Percentiles rank a stretch among this genome's conserved stretches.
Conservation (phyloP, 2,113 vertebrate genomes). For the Gorsachius goisagi region DNA sequence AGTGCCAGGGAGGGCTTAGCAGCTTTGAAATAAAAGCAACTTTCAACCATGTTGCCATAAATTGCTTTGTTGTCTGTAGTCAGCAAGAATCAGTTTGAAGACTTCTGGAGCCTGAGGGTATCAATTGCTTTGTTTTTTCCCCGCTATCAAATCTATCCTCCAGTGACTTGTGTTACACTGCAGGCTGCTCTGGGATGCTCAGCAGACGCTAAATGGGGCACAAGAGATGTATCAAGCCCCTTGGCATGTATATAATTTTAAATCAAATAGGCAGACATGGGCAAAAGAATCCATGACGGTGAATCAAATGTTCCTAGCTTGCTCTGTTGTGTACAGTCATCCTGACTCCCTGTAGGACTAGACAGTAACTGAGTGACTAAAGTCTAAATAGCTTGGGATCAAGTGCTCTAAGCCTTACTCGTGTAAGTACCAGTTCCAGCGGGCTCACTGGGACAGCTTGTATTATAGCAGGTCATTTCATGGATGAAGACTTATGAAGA, state of each 20-base stretch:
- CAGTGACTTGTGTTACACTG: slow-evolving; percentile 65
- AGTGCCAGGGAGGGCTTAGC: slow-evolving; percentile 55
- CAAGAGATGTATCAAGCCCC: slow-evolving; percentile 60
- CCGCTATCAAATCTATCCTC: slow-evolving; percentile 64
- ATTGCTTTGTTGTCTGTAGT: slow-evolving; percentile 65
- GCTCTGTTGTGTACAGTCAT: slow-evolving; percentile 3
- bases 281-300: slow-evolving; percentile 42
- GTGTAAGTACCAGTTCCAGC: not conserved
- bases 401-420: not conserved
- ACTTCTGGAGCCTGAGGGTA: slow-evolving; percentile 64
- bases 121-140: slow-evolving; percentile 72
- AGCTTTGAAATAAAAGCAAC: slow-evolving; percentile 57
- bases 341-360: slow-evolving; percentile 27
- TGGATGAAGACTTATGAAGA: slow-evolving; percentile 20
- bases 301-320: slow-evolving; percentile 46
- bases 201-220: slow-evolving; percentile 72
- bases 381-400: slow-evolving; percentile 20
- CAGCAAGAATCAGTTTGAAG: slow-evolving; percentile 68
- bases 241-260: slow-evolving; percentile 73
- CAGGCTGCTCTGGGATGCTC: slow-evolving; percentile 57
- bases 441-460: slow-evolving; percentile 9
- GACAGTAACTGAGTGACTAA: not conserved
- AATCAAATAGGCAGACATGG: slow-evolving; percentile 68
- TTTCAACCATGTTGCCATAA: slow-evolving; percentile 44
- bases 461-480: not conserved